phyloP scores from a whole-genome alignment of 2,797 vertebrate species.

The Pagetopsis macropterus region DNA sequence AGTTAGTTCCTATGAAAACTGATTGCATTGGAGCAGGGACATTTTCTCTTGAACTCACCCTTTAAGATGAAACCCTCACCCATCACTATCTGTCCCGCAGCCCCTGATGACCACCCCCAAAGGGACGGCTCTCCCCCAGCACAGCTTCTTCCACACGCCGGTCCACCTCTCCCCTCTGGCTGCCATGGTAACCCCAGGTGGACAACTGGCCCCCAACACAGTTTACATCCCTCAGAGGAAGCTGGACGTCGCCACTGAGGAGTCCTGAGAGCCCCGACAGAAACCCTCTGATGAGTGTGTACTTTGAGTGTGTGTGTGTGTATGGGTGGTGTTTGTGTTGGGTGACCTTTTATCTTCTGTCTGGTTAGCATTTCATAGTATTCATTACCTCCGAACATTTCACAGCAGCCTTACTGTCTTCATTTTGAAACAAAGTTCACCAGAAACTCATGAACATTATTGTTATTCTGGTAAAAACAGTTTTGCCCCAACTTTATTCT shows the following conservation, averaged over 20 bases:
- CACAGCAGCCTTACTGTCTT: slow-evolving; percentile 22
- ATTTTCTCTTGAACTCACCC: not conserved
- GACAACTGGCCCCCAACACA: slow-evolving; percentile 70
- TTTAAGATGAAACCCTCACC: slow-evolving; percentile 2
- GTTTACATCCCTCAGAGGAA: slow-evolving; percentile 90
- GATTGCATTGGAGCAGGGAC: not conserved
- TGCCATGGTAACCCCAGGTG: slow-evolving; percentile 67
- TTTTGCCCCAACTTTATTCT: not conserved
- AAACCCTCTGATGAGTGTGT: not conserved
- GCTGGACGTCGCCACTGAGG: slow-evolving; percentile 88
- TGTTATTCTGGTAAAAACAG: not conserved
- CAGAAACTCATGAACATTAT: slow-evolving; percentile 38
- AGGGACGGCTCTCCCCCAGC: slow-evolving; percentile 81
- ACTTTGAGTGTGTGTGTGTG: not conserved
- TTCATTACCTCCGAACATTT: slow-evolving; percentile 51
- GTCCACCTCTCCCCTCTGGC: slow-evolving; percentile 76
- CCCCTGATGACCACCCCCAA: slow-evolving; percentile 86
- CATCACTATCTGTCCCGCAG: slow-evolving; percentile 68
- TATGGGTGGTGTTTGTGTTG: not conserved
- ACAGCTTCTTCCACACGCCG: slow-evolving; percentile 91
- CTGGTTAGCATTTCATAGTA: slow-evolving; percentile 20
- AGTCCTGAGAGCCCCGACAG: slow-evolving; percentile 61
- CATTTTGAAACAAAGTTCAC: slow-evolving; percentile 6
- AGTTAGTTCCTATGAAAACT: not conserved
- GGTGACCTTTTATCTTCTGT: not conserved